These are phyloP conservation scores for Troides oblongomaculatus DNA, from an alignment of 2,888 invertebrate species.

Conservation along the genomic window DNA sequence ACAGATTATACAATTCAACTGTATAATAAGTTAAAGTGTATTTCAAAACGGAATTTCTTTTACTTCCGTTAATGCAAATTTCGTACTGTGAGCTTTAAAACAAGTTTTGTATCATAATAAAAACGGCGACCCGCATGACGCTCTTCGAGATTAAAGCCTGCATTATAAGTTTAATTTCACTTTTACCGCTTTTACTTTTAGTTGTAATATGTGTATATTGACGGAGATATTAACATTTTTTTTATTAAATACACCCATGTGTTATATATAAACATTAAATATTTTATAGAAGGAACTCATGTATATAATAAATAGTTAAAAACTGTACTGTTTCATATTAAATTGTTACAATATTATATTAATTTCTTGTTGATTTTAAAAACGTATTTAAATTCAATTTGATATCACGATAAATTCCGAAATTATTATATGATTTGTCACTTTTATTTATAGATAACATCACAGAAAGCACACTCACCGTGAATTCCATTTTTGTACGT, in stretches of 20 bases:
- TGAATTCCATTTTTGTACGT: constrained; percentile 74
- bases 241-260: not conserved
- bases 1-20: not conserved
- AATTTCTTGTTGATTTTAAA: not conserved
- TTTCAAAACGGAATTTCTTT: constrained; percentile 32
- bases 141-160: constrained; percentile 62
- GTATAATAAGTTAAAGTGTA: constrained; percentile 35
- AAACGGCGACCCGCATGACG: constrained; percentile 65
- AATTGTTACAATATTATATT: not conserved
- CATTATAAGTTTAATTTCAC: constrained; percentile 73
- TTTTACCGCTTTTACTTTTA: constrained; percentile 72
- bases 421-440: constrained; percentile 11
- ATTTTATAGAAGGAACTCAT: not conserved
- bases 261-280: not conserved
- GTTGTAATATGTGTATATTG: constrained; percentile 34
- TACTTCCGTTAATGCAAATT: constrained; percentile 47
- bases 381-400: not conserved
- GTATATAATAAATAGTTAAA: not conserved
- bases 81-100: constrained; percentile 44
- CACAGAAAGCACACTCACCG: constrained; percentile 71
- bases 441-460: constrained; percentile 23
- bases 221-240: not conserved
- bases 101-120: constrained; percentile 38
- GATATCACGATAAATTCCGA: constrained; percentile 9
- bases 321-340: not conserved